Evolutionary conservation across 2,888 invertebrate genomes (phyloP), one percentile per base, ranked within the genome.

Genomic region (Dicyrtomina minuta): DNA sequence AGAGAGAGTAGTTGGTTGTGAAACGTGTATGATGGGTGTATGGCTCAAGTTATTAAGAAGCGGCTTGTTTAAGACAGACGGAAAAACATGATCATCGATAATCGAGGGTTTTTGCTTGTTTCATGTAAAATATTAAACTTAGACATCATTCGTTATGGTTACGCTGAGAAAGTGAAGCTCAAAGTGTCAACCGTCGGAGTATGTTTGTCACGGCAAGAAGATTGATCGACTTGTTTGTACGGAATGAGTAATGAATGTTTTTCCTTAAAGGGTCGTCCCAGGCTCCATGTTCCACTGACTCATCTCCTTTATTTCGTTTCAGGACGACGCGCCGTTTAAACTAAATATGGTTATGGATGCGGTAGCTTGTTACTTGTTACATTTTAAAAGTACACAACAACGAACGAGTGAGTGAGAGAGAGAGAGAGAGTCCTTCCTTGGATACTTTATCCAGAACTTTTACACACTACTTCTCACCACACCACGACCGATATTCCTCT

Each of bases 191-290:
- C 60, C 68, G 5, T 53, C 65, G 68, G 68, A 68, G 65, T 71
- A 71, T 68, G 68, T 71, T 68, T 71, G 71, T 71, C 71, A 71
- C 68, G 55, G 53, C 64, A 33, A 53, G 59, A 67, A 71, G 71
- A 71, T 71, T 64, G 71, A 71, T 71, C 68, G 68, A 68, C 65
- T 56, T 71, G 60, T 68, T 70, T 56, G 55, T 27, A 17, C 15
- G 27, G 68, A 68, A 61, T 61, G 68, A 68, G 68, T 68, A 68
- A 68, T 68, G 68, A 68, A 55, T 68, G 33, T 51, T 39, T 68
- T 51, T 61, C 33, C 33, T 33, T 33, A 33, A 33, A 33, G 33
- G 33, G 33, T 33, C 41, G 60, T 46, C 22, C 22, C 53, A 6
- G 15, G 46, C 46, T 44, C 26, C 58, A 27, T 15, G 39, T 58